Conservation (phyloP, 2,888 invertebrate genomes). For the Rhamnusium bicolor region DNA sequence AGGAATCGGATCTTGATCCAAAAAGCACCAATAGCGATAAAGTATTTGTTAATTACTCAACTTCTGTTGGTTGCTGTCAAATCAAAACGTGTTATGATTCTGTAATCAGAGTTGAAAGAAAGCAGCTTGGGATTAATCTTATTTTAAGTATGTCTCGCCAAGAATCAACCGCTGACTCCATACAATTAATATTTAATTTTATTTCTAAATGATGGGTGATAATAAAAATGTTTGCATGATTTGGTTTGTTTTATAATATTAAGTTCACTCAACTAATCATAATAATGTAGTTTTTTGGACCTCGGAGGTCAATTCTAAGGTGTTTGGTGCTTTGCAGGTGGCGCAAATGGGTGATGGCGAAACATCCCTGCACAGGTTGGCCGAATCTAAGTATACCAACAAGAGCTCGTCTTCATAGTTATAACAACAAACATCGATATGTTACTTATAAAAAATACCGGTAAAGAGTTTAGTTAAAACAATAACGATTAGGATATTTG, state of each 20-base stretch:
- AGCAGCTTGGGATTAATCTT: too few species aligned
- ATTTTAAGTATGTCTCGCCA: too few species aligned
- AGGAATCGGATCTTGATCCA: too few species aligned
- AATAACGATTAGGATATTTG: slow-evolving; percentile 9
- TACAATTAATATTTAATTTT: not conserved
- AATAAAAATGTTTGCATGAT: slow-evolving; percentile 1
- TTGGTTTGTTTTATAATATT: slow-evolving; percentile 16
- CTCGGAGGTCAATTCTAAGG: slow-evolving; percentile 61
- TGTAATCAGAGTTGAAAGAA: too few species aligned
- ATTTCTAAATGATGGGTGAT: not conserved
- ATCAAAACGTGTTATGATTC: too few species aligned
- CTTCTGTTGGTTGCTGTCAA: too few species aligned
- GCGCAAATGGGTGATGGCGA: slow-evolving; percentile 70
- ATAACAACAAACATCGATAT: slow-evolving; percentile 28
- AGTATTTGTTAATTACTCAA: too few species aligned
- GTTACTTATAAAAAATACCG: slow-evolving; percentile 17
- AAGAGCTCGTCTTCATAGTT: slow-evolving; percentile 66
- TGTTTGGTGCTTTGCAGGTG: slow-evolving; percentile 71
- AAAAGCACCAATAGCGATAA: too few species aligned
- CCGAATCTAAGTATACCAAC: slow-evolving; percentile 71
- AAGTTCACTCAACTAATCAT: slow-evolving; percentile 33
- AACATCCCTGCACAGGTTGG: slow-evolving; percentile 69
- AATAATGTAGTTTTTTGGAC: slow-evolving; percentile 24
- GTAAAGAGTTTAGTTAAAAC: slow-evolving; percentile 23
- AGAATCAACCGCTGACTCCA: too few species aligned